Evolutionary conservation across 1,140 invertebrate genomes (phyloP).

Genomic region (Formica exsecta): DNA sequence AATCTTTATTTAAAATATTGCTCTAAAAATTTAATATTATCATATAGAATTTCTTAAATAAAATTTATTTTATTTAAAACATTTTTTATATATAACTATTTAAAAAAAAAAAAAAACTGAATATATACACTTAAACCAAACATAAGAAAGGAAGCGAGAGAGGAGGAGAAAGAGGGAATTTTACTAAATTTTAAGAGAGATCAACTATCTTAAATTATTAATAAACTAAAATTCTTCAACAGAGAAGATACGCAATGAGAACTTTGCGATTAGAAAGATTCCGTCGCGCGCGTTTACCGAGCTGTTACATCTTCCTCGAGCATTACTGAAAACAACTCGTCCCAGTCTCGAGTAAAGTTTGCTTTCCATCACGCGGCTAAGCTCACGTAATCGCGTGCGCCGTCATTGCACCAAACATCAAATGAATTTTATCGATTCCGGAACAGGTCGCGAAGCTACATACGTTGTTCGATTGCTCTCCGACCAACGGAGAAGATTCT

Average conservation of each 20-base stretch:
- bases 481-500: constrained; percentile 18
- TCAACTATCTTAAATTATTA: not conserved
- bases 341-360: constrained; percentile 32
- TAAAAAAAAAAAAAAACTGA: no score
- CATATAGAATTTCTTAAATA: no score
- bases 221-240: not conserved
- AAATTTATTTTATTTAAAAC: no score
- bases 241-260: not conserved
- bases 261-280: not conserved
- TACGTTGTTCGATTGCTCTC: constrained; percentile 28
- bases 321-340: constrained; percentile 22
- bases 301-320: no score
- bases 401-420: constrained; percentile 18
- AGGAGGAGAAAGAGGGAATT: no score
- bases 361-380: constrained; percentile 39
- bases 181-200: no score
- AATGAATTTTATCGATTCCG: constrained; percentile 60
- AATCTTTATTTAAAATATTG: no score
- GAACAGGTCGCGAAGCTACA: constrained; percentile 44
- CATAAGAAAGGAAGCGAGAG: no score
- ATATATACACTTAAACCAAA: no score
- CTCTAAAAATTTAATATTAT: no score
- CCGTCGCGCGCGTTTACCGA: not conserved
- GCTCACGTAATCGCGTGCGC: constrained; percentile 35
- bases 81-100: no score